Conservation (phyloP, 2,113 vertebrate genomes). For the Actenoides hombroni region DNA sequence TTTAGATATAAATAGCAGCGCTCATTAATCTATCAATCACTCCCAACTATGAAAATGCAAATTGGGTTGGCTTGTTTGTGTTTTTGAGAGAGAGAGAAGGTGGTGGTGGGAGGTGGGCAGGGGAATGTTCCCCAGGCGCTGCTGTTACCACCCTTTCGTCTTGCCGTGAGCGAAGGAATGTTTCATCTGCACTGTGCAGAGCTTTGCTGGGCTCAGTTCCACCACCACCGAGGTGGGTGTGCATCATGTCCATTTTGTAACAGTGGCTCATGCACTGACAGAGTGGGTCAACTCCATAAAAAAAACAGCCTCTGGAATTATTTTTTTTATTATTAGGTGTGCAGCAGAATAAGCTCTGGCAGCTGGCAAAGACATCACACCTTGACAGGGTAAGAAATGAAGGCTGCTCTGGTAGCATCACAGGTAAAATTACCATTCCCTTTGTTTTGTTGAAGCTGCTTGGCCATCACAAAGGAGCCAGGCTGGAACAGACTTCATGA, state of each 20-base stretch:
- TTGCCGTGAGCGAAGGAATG: not conserved
- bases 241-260: not conserved
- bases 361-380: not conserved
- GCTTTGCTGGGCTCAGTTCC: not conserved
- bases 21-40: slow-evolving; percentile 18
- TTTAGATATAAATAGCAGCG: slow-evolving; percentile 27
- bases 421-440: not conserved
- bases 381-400: not conserved
- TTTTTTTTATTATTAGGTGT: not conserved
- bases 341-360: not conserved
- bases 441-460: not conserved
- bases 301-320: not conserved
- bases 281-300: not conserved
- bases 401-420: not conserved
- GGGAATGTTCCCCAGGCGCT: not conserved
- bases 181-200: slow-evolving; percentile 27
- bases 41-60: slow-evolving; percentile 34
- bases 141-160: slow-evolving; percentile 24
- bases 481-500: not conserved
- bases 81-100: not conserved
- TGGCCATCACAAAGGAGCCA: not conserved
- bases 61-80: slow-evolving; percentile 37
- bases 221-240: not conserved
- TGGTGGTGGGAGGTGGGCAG: not conserved
- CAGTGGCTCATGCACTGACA: not conserved